Percentiles rank a stretch among this genome's conserved stretches.
Conservation (phyloP, 92 coral and sea anemone genomes). For the Nematostella vectensis region DNA sequence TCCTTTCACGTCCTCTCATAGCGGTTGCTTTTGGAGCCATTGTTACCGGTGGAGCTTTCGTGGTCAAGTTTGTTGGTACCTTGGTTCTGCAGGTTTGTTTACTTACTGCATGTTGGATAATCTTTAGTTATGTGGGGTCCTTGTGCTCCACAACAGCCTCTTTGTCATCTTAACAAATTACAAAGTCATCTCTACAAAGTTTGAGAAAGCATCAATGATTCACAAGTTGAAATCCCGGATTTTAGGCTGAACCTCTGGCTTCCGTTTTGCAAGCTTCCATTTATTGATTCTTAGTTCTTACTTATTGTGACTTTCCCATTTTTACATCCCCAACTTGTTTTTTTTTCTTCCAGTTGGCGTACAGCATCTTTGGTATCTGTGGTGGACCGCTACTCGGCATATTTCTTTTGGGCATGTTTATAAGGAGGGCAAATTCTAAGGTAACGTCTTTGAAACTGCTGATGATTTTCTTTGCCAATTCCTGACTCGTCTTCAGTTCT, state of each 20-base stretch:
- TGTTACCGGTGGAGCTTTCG: slow-evolving; percentile 57
- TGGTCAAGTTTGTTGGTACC: slow-evolving; percentile 56
- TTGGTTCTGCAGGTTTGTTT: slow-evolving; percentile 53
- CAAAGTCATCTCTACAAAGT: too few species aligned
- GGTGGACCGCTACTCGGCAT: slow-evolving; percentile 90
- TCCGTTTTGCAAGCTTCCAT: too few species aligned
- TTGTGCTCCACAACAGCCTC: too few species aligned
- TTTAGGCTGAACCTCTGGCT: too few species aligned
- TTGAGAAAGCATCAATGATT: too few species aligned
- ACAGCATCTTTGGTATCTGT: slow-evolving; percentile 82
- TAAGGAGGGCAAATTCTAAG: slow-evolving; percentile 79
- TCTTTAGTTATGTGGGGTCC: too few species aligned
- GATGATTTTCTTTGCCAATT: too few species aligned
- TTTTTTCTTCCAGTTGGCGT: slow-evolving; percentile 53
- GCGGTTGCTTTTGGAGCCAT: slow-evolving; percentile 60
- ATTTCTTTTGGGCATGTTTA: slow-evolving; percentile 77
- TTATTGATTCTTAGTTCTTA: too few species aligned
- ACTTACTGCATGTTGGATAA: neutral
- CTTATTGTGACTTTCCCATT: neutral
- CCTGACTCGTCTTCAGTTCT: too few species aligned
- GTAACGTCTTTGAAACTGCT: too few species aligned
- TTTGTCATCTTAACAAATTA: too few species aligned
- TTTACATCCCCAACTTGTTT: neutral
- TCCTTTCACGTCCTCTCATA: neutral
- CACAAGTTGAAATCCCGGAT: too few species aligned